These are phyloP conservation scores for Cinclus mexicanus DNA, from an alignment of 2,113 vertebrate genomes.

Conservation along the genomic window DNA sequence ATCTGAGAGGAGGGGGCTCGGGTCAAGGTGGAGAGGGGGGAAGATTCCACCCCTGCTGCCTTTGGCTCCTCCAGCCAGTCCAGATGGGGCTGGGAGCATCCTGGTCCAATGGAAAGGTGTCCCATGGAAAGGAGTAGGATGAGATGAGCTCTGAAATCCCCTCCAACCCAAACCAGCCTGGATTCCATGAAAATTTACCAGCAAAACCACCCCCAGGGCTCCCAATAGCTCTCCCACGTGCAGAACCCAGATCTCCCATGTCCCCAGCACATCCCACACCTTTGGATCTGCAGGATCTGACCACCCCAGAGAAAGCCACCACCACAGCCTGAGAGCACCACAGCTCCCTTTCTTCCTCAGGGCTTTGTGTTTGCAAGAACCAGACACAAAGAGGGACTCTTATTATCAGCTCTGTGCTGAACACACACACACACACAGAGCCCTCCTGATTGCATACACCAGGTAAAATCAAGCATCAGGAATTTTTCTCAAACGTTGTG, in stretches of 20 bases:
- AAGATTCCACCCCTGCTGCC: background rate
- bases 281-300: background rate
- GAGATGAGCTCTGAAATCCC: background rate
- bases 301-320: background rate
- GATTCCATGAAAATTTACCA: background rate
- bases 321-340: background rate
- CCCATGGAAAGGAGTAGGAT: background rate
- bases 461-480: background rate
- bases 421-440: background rate
- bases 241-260: background rate
- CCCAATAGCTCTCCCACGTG: fast-evolving
- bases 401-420: background rate
- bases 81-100: background rate
- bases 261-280: background rate
- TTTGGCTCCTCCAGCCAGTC: background rate
- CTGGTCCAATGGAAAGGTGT: background rate
- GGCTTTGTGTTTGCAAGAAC: background rate
- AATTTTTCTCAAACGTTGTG: background rate
- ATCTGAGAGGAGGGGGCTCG: background rate
- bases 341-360: background rate
- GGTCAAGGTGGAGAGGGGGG: background rate
- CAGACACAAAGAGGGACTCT: background rate
- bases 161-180: background rate
- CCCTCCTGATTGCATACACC: background rate
- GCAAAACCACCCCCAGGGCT: background rate